Percentiles rank a stretch among this genome's conserved stretches.
phyloP scores from a whole-genome alignment of 2,113 vertebrate species.

The Lycaon pictus region DNA sequence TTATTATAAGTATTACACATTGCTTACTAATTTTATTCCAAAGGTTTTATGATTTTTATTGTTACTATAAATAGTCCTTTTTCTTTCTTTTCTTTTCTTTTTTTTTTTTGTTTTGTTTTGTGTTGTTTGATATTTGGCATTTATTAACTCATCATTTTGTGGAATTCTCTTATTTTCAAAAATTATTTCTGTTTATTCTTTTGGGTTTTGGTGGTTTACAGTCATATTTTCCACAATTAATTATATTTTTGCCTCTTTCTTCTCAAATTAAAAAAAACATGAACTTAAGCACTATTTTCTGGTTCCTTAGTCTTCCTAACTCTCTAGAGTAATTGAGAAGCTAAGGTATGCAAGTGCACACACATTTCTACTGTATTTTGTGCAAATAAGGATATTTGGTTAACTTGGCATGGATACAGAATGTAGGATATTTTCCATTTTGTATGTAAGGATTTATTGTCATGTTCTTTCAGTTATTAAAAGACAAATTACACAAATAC shows the following conservation, averaged over 20 bases:
- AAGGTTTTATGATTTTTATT: background rate
- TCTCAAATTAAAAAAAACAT: conserved; percentile 38
- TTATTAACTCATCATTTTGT: background rate
- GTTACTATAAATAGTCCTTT: background rate
- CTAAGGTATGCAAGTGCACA: background rate
- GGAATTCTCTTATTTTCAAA: conserved; percentile 31
- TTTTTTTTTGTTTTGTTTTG: background rate
- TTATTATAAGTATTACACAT: background rate
- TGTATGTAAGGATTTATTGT: background rate
- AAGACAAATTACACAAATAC: conserved; percentile 14
- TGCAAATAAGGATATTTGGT: background rate
- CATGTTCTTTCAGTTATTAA: conserved; percentile 16
- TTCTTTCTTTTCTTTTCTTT: background rate
- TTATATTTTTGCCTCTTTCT: background rate
- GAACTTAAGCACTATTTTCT: background rate
- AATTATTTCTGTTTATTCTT: background rate
- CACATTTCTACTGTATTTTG: background rate
- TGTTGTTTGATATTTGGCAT: background rate
- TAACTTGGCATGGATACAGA: background rate
- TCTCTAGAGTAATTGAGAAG: background rate
- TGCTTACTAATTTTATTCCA: background rate
- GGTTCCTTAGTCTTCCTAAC: background rate
- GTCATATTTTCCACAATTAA: background rate
- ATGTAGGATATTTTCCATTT: background rate
- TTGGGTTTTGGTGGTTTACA: background rate